These are phyloP conservation scores for Heliothis virescens DNA, from an alignment of 1,140 invertebrate genomes.

Conservation along the genomic window DNA sequence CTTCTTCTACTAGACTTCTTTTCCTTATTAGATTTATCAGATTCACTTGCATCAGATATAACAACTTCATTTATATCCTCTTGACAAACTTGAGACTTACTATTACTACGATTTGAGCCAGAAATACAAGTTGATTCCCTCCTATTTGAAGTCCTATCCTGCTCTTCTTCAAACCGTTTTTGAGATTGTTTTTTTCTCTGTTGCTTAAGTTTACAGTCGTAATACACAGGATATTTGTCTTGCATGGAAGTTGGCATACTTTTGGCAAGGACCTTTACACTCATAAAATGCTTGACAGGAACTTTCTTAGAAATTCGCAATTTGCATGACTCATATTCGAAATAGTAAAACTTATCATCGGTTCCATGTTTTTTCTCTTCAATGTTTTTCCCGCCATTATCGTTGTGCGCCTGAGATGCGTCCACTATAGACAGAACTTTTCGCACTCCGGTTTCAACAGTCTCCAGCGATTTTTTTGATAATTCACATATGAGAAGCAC, in stretches of 20 bases:
- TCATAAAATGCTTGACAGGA: conserved; percentile 71
- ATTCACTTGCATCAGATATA: conserved; percentile 13
- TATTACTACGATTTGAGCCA: neutral
- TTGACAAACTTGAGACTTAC: conserved; percentile 3
- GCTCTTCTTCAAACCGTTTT: neutral
- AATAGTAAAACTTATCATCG: conserved; percentile 63
- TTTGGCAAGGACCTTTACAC: conserved; percentile 69
- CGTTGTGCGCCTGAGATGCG: conserved; percentile 52
- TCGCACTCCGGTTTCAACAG: conserved; percentile 76
- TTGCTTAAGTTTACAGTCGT: conserved; percentile 72
- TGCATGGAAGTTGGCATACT: conserved; percentile 62
- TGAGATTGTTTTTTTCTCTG: conserved; percentile 47
- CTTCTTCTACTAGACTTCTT: neutral
- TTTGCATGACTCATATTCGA: conserved; percentile 64
- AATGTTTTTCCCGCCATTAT: conserved; percentile 58
- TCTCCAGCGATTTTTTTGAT: conserved; percentile 80
- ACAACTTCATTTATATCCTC: neutral
- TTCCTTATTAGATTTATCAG: conserved; percentile 1
- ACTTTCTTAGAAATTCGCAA: conserved; percentile 71
- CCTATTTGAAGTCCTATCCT: neutral
- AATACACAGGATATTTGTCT: conserved; percentile 75
- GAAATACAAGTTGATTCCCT: neutral
- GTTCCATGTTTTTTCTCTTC: conserved; percentile 23
- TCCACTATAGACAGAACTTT: conserved; percentile 66
- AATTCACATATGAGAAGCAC: conserved; percentile 79